Evolutionary conservation across 2,888 invertebrate species (phyloP).

Genomic region (Ormyrus rosae): DNA sequence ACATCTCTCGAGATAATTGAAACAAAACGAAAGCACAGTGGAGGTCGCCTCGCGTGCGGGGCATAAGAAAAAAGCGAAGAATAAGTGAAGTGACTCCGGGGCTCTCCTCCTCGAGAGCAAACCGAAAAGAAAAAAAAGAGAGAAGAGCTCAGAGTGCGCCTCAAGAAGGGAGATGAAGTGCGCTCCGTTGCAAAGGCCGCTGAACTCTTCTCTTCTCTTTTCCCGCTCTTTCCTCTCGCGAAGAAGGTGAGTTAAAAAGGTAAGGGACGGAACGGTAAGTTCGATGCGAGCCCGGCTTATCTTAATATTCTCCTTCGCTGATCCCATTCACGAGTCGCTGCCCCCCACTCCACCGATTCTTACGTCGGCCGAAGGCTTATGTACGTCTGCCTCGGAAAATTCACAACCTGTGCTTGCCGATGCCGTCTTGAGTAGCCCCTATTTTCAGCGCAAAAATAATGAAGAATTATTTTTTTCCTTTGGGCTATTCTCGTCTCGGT

Average conservation of each 20-base stretch:
- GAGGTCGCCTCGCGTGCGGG: too few relatives aligned
- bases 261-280: constrained; percentile 21
- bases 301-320: constrained; percentile 62
- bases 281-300: constrained; percentile 57
- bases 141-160: constrained; percentile 39
- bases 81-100: constrained; percentile 42
- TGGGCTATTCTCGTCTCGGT: too few relatives aligned
- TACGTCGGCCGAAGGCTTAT: not conserved
- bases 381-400: not conserved
- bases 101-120: constrained; percentile 27
- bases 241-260: constrained; percentile 39
- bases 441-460: too few relatives aligned
- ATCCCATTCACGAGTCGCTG: constrained; percentile 59
- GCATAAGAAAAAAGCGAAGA: constrained; percentile 4
- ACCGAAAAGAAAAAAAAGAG: constrained; percentile 35
- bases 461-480: too few relatives aligned
- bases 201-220: constrained; percentile 41
- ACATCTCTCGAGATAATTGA: constrained; percentile 22
- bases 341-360: not conserved
- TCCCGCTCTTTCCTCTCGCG: not conserved
- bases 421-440: too few relatives aligned
- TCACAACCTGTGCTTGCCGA: not conserved
- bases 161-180: constrained; percentile 46
- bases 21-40: constrained; percentile 15
- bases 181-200: constrained; percentile 39